A percentile compares a stretch with the other conserved stretches of the same genome.
These are phyloP conservation scores for Drosophila fungiperda DNA, from an alignment of 2,888 invertebrate species.

Conservation along the genomic window DNA sequence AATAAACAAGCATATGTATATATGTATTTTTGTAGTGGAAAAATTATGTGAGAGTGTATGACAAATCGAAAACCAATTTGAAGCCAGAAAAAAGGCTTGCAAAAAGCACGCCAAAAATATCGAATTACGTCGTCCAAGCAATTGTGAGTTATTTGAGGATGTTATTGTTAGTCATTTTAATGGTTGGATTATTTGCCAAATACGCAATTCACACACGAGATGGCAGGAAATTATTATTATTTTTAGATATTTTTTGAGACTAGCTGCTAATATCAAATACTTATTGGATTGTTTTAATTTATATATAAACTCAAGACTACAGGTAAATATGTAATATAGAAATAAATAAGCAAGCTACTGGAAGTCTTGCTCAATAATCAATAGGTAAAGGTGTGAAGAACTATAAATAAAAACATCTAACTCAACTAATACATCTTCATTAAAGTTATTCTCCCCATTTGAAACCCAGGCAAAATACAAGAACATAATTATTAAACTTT, in stretches of 20 bases:
- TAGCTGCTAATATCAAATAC: background rate
- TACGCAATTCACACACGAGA: background rate
- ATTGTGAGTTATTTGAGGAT: background rate
- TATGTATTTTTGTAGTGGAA: constrained; percentile 2
- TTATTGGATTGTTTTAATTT: background rate
- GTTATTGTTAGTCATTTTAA: background rate
- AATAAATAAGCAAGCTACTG: background rate
- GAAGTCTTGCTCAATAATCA: background rate
- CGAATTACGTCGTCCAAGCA: constrained; percentile 5
- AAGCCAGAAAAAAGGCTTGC: background rate
- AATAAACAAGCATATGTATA: constrained; percentile 14
- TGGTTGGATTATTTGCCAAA: background rate
- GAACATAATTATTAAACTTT: background rate
- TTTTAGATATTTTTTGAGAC: background rate
- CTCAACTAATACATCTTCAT: background rate
- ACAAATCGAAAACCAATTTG: constrained; percentile 32
- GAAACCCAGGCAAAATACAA: background rate
- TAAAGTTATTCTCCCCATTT: background rate
- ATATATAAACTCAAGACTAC: background rate
- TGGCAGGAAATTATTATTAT: background rate
- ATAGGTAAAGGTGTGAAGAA: background rate
- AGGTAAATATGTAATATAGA: background rate
- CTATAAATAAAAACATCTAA: background rate
- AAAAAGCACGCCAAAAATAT: constrained; percentile 4
- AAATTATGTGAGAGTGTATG: constrained; percentile 6